Evolutionary conservation across 2,113 vertebrate species (phyloP).

Genomic region (Erpornis zantholeuca): DNA sequence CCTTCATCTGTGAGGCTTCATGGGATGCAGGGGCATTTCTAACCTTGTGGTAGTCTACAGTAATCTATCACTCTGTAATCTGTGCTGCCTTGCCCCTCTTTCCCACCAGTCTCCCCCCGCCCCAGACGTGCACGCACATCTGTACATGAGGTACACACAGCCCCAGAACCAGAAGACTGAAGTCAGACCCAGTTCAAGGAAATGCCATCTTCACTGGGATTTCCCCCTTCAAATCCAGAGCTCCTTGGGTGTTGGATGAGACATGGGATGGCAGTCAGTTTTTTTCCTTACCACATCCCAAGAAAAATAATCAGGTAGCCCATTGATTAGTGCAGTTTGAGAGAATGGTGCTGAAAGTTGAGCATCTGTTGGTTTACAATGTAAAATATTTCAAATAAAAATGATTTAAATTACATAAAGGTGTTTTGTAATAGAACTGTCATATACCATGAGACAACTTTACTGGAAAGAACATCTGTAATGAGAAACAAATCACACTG

Average conservation of each 20-base stretch:
- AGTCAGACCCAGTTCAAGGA: neutral
- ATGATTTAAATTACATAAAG: neutral
- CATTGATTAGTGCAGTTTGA: neutral
- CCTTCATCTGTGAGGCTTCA: neutral
- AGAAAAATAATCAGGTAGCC: neutral
- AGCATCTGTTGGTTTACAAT: neutral
- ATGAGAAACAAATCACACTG: slow-evolving; percentile 35
- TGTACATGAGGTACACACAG: neutral
- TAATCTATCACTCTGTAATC: neutral
- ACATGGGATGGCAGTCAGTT: neutral
- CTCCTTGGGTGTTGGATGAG: neutral
- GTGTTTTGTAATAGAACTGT: slow-evolving; percentile 22
- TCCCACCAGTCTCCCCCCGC: neutral
- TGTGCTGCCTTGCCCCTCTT: neutral
- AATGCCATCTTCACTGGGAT: neutral
- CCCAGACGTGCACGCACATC: neutral
- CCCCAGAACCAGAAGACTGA: neutral
- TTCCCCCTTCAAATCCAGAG: neutral
- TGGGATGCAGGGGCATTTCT: neutral
- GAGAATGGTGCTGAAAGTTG: neutral
- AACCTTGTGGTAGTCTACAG: neutral
- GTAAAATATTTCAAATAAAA: neutral
- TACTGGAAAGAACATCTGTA: slow-evolving; percentile 17
- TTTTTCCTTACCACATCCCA: neutral
- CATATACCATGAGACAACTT: slow-evolving; percentile 45